A percentile compares a stretch with the other conserved stretches of the same genome.
phyloP scores from a whole-genome alignment of 30 jellyfish, hydroid and myxozoan species.

The Sanderia malayensis region DNA sequence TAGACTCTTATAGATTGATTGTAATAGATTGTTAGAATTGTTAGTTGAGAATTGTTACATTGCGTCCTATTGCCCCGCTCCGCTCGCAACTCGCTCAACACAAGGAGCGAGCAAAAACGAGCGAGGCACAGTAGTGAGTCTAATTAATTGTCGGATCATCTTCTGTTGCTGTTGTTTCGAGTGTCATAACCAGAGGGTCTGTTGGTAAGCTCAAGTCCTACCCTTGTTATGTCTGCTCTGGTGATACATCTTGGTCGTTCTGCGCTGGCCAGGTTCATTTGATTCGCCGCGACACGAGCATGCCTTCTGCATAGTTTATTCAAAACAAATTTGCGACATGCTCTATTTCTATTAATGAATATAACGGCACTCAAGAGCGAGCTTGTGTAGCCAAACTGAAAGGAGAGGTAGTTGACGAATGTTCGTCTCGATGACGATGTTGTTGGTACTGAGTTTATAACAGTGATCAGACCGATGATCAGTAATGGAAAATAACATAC shows the following conservation, averaged over 20 bases:
- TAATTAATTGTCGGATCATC: no score
- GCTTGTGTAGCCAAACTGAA: slow-evolving; percentile 43
- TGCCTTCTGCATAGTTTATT: not conserved
- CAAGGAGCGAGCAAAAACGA: no score
- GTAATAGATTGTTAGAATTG: not conserved
- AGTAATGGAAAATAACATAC: slow-evolving; percentile 46
- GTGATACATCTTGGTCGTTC: not conserved
- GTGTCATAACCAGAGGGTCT: not conserved
- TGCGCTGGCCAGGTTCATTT: not conserved
- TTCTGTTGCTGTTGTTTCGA: no score
- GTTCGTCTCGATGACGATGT: slow-evolving; percentile 18
- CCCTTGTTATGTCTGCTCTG: not conserved
- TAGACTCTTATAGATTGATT: not conserved
- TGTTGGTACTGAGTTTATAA: not conserved
- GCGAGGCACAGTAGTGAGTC: no score
- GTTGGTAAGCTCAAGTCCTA: not conserved
- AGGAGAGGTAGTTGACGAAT: slow-evolving; percentile 38
- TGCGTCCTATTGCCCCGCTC: no score
- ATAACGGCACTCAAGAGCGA: slow-evolving; percentile 44
- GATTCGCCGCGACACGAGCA: not conserved
- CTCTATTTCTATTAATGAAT: slow-evolving; percentile 29
- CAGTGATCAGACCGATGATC: slow-evolving; percentile 31
- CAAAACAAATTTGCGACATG: not conserved
- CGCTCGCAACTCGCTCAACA: no score
- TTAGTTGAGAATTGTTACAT: not conserved